A percentile compares a stretch with the other conserved stretches of the same genome.
These are phyloP conservation scores for Desoria tigrina DNA, from an alignment of 2,888 invertebrate genomes.

Conservation along the genomic window DNA sequence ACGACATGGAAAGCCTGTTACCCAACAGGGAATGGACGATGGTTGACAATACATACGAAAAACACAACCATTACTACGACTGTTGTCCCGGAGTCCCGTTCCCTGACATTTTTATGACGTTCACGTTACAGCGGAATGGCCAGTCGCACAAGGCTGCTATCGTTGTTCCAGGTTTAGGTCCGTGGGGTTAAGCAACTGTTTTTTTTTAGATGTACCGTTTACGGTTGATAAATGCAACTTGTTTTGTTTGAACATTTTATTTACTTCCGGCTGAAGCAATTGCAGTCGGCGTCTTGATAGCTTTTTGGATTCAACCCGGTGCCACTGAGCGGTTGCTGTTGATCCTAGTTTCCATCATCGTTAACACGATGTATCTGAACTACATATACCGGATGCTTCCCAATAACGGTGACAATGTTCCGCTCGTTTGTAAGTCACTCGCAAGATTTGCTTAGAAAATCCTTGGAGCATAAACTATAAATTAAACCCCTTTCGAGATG, in stretches of 20 bases:
- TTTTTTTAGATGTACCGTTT: too few relatives aligned
- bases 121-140: constrained; percentile 33
- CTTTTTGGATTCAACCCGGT: constrained; percentile 52
- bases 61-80: constrained; percentile 25
- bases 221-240: neutral
- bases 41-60: constrained; percentile 26
- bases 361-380: constrained; percentile 51
- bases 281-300: constrained; percentile 47
- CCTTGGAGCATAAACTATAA: neutral
- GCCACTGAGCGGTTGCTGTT: constrained; percentile 48
- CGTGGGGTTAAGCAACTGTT: constrained; percentile 7
- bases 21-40: constrained; percentile 51
- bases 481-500: neutral
- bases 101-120: constrained; percentile 39
- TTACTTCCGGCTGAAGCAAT: constrained; percentile 48
- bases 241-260: neutral
- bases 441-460: too few relatives aligned
- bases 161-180: constrained; percentile 51
- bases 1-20: constrained; percentile 38
- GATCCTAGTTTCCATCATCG: constrained; percentile 41
- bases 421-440: constrained; percentile 50
- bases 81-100: constrained; percentile 45
- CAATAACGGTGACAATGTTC: constrained; percentile 51
- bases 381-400: constrained; percentile 50
- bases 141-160: constrained; percentile 49